phyloP scores from a whole-genome alignment of 2,888 invertebrate genomes.

The Blomia tropicalis region DNA sequence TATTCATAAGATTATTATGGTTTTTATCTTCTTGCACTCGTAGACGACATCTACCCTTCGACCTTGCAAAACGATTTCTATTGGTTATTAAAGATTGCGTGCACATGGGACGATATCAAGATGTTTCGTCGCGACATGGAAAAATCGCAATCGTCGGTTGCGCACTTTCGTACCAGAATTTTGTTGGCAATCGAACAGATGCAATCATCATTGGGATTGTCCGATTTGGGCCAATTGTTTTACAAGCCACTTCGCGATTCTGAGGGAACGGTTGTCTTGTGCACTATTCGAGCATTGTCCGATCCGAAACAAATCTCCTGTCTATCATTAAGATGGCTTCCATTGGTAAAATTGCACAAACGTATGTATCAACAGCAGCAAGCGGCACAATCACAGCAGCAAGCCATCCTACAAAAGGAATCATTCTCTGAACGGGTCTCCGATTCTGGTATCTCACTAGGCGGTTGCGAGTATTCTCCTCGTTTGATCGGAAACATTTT shows the following conservation, averaged over 20 bases:
- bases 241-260: slow-evolving; percentile 74
- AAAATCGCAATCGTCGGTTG: slow-evolving; percentile 61
- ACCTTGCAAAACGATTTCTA: slow-evolving; percentile 82
- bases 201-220: slow-evolving; percentile 71
- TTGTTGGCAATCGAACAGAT: slow-evolving; percentile 81
- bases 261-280: slow-evolving; percentile 73
- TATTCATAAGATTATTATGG: not conserved
- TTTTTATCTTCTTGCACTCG: not conserved
- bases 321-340: slow-evolving; percentile 78
- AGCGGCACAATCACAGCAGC: not conserved
- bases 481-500: slow-evolving; percentile 20
- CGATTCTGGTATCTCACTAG: slow-evolving; percentile 1
- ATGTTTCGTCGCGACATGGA: slow-evolving; percentile 82
- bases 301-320: slow-evolving; percentile 72
- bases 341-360: slow-evolving; percentile 60
- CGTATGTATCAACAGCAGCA: not conserved
- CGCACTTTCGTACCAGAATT: slow-evolving; percentile 75
- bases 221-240: slow-evolving; percentile 85
- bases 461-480: not conserved
- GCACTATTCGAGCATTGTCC: slow-evolving; percentile 62
- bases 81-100: slow-evolving; percentile 89
- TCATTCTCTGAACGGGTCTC: slow-evolving; percentile 1
- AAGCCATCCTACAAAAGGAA: not conserved
- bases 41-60: slow-evolving; percentile 74
- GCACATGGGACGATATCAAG: slow-evolving; percentile 87